phyloP scores from a whole-genome alignment of 2,888 invertebrate species.

The Temnothorax rugatulus region DNA sequence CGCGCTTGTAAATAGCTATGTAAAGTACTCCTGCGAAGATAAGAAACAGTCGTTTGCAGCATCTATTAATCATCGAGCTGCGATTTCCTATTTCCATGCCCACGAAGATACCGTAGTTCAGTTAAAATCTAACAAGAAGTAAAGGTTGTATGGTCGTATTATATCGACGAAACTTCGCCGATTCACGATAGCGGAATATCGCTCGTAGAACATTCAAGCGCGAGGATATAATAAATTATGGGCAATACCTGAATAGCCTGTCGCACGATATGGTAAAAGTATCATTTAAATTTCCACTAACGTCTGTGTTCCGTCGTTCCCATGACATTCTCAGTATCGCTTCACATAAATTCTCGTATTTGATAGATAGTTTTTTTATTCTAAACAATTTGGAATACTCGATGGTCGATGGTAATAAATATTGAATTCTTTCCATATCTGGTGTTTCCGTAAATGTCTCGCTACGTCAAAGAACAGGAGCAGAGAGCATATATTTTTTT shows the following conservation, averaged over 20 bases:
- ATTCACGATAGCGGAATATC: constrained; percentile 16
- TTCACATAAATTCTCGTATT: background rate
- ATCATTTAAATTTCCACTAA: background rate
- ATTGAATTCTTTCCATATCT: constrained; percentile 4
- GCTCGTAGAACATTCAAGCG: background rate
- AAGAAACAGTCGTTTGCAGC: background rate
- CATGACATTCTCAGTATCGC: background rate
- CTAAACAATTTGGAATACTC: background rate
- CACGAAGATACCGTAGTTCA: background rate
- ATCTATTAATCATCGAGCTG: constrained; percentile 35
- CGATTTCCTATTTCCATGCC: background rate
- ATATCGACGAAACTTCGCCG: background rate
- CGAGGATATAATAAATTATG: constrained; percentile 21
- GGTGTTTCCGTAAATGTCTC: background rate
- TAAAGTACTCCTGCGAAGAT: background rate
- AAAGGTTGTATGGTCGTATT: background rate
- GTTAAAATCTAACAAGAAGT: background rate
- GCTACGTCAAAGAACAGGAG: background rate
- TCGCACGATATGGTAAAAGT: background rate
- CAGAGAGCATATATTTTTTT: background rate
- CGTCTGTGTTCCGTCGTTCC: background rate
- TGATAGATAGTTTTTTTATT: background rate
- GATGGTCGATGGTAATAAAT: background rate
- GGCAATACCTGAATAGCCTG: background rate
- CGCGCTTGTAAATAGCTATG: background rate